Conservation (phyloP, 2,888 invertebrate genomes). For the Agrochola lychnidis region DNA sequence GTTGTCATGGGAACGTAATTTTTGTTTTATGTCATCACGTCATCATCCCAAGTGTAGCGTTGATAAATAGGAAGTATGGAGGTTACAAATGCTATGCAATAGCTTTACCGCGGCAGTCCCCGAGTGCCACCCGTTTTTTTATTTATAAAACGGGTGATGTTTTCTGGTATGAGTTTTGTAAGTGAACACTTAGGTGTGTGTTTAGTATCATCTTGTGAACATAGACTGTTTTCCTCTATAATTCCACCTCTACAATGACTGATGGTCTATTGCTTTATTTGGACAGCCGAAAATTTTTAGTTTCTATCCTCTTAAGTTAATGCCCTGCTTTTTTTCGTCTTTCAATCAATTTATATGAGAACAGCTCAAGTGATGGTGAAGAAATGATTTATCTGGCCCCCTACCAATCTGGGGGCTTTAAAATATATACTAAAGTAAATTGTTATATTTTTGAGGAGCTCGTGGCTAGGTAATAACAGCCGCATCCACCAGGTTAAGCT, state of each 20-base stretch:
- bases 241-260: neutral
- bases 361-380: neutral
- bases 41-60: too few relatives aligned
- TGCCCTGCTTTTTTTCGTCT: neutral
- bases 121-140: too few relatives aligned
- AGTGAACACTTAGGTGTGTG: neutral
- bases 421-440: neutral
- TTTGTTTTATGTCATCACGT: too few relatives aligned
- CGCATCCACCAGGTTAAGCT: too few relatives aligned
- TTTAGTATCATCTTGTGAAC: neutral
- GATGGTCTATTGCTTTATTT: neutral
- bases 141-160: neutral
- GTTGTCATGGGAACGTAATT: too few relatives aligned
- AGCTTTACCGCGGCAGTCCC: too few relatives aligned
- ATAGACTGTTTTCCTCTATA: neutral
- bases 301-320: neutral
- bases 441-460: too few relatives aligned
- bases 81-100: too few relatives aligned
- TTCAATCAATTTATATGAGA: neutral
- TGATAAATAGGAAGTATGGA: too few relatives aligned
- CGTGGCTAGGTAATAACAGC: too few relatives aligned
- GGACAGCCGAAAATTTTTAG: neutral
- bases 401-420: neutral
- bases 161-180: slow-evolving; percentile 3
- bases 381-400: neutral